A percentile compares a stretch with the other conserved stretches of the same genome.
Conservation (phyloP, 2,888 invertebrate species). For the Drosophila ochracea region DNA sequence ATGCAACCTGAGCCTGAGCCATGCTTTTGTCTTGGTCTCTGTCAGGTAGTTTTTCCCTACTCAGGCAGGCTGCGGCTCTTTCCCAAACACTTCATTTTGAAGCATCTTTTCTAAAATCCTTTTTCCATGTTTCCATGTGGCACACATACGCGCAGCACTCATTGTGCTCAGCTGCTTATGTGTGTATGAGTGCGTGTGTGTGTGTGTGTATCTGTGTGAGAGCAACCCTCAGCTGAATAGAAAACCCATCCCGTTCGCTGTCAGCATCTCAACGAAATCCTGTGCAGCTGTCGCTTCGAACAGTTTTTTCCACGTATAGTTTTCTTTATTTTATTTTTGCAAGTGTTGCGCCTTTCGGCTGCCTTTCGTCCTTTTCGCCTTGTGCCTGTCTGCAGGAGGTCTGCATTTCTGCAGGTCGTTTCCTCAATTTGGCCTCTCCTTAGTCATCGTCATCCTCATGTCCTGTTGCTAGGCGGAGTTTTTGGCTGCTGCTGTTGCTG, state of each 20-base stretch:
- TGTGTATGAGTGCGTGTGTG: conserved; percentile 12
- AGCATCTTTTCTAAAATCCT: conserved; percentile 68
- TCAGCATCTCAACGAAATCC: conserved; percentile 52
- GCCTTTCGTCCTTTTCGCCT: background rate
- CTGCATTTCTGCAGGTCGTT: conserved; percentile 35
- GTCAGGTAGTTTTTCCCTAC: conserved; percentile 72
- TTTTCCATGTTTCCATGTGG: conserved; percentile 75
- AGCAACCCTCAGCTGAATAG: conserved; percentile 62
- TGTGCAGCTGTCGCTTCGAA: conserved; percentile 63
- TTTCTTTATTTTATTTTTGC: conserved; percentile 73
- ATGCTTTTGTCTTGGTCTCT: conserved; percentile 51
- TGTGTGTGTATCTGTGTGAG: conserved; percentile 31
- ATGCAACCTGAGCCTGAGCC: conserved; percentile 58
- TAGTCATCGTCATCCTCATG: conserved; percentile 21
- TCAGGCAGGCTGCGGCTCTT: conserved; percentile 33
- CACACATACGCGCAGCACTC: conserved; percentile 59
- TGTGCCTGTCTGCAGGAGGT: conserved; percentile 34
- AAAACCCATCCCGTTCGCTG: conserved; percentile 23
- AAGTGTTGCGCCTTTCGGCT: conserved; percentile 61
- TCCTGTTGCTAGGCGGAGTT: conserved; percentile 71
- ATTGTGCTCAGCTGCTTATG: conserved; percentile 28
- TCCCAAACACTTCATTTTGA: conserved; percentile 47
- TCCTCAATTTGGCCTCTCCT: conserved; percentile 5
- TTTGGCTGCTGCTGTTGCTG: conserved; percentile 14
- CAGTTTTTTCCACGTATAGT: conserved; percentile 38